Evolutionary conservation across 2,888 invertebrate species (phyloP), one percentile per base, ranked within the genome.

Genomic region (Tenthredo livida): DNA sequence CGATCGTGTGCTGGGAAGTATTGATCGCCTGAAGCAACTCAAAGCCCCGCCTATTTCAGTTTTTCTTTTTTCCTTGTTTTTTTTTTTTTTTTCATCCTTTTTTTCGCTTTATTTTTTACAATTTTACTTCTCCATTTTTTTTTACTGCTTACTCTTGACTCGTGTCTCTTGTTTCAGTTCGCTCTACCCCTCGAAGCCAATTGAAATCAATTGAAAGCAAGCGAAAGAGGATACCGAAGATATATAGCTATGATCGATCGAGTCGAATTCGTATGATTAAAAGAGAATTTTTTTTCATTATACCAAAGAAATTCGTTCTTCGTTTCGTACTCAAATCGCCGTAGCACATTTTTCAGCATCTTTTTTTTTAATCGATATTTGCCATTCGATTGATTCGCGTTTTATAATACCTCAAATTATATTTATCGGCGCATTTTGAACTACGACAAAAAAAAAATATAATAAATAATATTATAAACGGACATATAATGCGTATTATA

Each of bases 21-120:
- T 83, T 83, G 83, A 83, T 83, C 83, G 83, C 29, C 50, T 58
- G 83, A 67, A 70, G 83, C 83, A 80, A 47, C 67, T 83, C 33
- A 50, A 83, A 67, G 67, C 83, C 83, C 83, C 67, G 70, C 83
- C 83, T 83, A 82, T 82, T 82, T 80, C 25, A 37, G 21, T 65
- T 82, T 82, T 82, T 65, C 5, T 15, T 10, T 15, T 10, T 65
- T 12, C 6, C 1, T 1, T n/a, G 25, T 40, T 80, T 40, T 21
- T 10, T 61, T 40, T 58, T 21, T 29, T 50, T 37, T 65, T 82
- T 82, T 82, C n/a, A n/a, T n/a, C 43, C 15, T 15, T 10, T 54
- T 33, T 77, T 61, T 61, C 2, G 10, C 5, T 61, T 40, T 61
- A 61, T 47, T 80, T 47, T 75, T 25, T 47, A 25, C 61, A 61